Evolutionary conservation across 2,888 invertebrate species (phyloP).

Genomic region (Microctonus brassicae): DNA sequence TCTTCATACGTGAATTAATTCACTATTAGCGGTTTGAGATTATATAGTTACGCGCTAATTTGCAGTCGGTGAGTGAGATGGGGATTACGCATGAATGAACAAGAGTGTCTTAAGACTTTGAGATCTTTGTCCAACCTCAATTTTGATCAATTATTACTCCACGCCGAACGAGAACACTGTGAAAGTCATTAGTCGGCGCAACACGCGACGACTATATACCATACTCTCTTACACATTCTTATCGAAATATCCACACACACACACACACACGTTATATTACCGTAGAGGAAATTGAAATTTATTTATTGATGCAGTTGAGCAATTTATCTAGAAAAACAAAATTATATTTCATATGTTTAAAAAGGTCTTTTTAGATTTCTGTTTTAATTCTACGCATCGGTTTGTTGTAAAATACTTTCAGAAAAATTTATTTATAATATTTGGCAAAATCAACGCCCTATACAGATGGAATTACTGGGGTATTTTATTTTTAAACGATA

Average conservation of each 20-base stretch:
- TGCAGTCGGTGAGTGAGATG: constrained; percentile 11
- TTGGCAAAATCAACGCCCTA: too few relatives aligned
- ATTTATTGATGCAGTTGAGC: too few relatives aligned
- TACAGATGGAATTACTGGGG: too few relatives aligned
- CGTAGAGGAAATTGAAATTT: too few relatives aligned
- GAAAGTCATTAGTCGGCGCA: constrained; percentile 24
- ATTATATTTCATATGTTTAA: too few relatives aligned
- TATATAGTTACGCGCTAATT: constrained; percentile 29
- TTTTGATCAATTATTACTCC: constrained; percentile 25
- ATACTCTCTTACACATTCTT: neutral
- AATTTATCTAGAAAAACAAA: too few relatives aligned
- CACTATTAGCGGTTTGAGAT: constrained; percentile 9
- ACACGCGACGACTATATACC: constrained; percentile 24
- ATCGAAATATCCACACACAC: neutral
- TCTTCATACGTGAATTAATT: neutral
- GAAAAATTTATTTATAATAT: too few relatives aligned
- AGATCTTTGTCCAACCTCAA: constrained; percentile 28
- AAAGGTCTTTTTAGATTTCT: too few relatives aligned
- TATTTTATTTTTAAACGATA: too few relatives aligned
- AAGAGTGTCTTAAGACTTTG: constrained; percentile 4
- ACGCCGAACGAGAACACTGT: neutral
- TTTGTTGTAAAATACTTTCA: too few relatives aligned
- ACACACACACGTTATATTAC: too few relatives aligned
- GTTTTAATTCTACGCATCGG: too few relatives aligned
- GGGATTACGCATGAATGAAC: constrained; percentile 25